Evolutionary conservation across 2,797 vertebrate genomes (phyloP), one percentile per base, ranked within the genome.

Genomic region (Cichlasoma orientale): DNA sequence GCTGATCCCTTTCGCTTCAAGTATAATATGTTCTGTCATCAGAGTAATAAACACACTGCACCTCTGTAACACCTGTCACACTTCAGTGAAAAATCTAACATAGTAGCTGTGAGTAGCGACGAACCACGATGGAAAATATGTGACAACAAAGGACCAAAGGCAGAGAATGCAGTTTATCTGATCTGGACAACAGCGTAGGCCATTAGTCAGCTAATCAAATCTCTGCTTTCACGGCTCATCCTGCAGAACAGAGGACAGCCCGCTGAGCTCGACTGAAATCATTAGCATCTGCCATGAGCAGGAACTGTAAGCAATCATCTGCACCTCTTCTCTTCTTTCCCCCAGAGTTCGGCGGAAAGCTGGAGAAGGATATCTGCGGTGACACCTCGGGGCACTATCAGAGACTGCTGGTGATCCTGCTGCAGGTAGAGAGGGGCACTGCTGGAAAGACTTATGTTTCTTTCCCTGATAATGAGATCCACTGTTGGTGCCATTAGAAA

Each of bases 301-400:
- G n/a, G 13, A 82, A 80, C 58, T 78, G 85, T 90, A 80, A 91
- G 80, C 69, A 78, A 86, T 83, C 75, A 50, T 74, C 75, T 82
- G 61, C 52, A 61, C 16, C 70, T 70, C 38, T 76, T 61, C 74
- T 96, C 78, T 93, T 95, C 82, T 93, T 88, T 87, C 87, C 54
- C 78, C 44, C 95, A 99, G 98, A 99, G 78, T 97, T 97, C 25
- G 94, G 95, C 72, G 88, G 93, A 7, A 96, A 93, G 82, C 93
- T 99, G 92, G 98, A 99, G 92, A 98, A 97, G 23, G 96, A 97
- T 74, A 94, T 99, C 87, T 95, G 94, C 47, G 92, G 96, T 58
- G 98, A 99, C 78, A 99, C 98, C 0, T 96, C 97, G 1, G 98
- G 98, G 36, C 89, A 93, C 89, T 99, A 97, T 88, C 96, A 97